phyloP scores from a whole-genome alignment of 2,888 invertebrate genomes.

The Trachelus tabidus region DNA sequence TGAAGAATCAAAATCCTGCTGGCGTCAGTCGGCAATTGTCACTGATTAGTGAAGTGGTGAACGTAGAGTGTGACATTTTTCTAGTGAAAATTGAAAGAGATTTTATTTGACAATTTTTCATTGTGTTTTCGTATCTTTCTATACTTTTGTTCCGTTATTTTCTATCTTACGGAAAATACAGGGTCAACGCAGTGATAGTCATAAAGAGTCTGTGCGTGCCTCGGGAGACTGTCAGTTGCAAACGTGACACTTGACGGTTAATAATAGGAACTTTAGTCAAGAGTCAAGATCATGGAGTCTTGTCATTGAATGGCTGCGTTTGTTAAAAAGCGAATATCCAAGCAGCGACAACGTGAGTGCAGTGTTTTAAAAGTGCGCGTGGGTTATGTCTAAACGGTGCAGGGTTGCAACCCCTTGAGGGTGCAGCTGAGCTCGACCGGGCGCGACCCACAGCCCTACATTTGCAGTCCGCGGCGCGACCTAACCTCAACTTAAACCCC shows the following conservation, averaged over 20 bases:
- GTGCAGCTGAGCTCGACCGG: slow-evolving; percentile 60
- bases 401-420: slow-evolving; percentile 21
- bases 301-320: neutral
- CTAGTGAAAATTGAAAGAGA: neutral
- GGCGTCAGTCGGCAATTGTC: neutral
- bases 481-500: slow-evolving; percentile 58
- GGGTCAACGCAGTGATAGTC: neutral
- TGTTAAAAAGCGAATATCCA: neutral
- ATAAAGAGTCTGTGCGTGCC: neutral
- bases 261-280: neutral
- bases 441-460: slow-evolving; percentile 66
- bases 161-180: neutral
- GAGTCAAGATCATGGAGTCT: neutral
- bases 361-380: neutral
- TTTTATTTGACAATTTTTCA: neutral
- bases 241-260: neutral
- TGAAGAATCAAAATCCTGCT: neutral
- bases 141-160: neutral
- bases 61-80: neutral
- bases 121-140: neutral
- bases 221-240: neutral
- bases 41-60: neutral
- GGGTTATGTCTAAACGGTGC: slow-evolving; percentile 13
- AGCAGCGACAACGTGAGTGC: neutral
- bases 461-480: slow-evolving; percentile 60